phyloP scores from a whole-genome alignment of 2,888 invertebrate genomes.

The Erebia ligea region DNA sequence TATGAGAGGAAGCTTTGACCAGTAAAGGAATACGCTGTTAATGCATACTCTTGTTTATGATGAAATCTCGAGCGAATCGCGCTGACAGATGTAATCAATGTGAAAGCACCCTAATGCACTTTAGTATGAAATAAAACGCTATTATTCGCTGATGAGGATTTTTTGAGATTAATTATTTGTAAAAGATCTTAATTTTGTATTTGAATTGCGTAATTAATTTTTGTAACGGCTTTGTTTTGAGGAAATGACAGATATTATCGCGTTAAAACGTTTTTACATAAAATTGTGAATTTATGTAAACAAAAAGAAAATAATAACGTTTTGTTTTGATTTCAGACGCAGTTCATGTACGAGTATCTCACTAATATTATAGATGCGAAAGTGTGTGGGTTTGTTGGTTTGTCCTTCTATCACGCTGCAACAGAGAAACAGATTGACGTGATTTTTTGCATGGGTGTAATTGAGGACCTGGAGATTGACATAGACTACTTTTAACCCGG shows the following conservation, averaged over 20 bases:
- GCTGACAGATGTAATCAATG: neutral
- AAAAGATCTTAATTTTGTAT: constrained; percentile 21
- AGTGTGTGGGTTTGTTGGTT: too few relatives aligned
- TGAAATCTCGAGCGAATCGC: neutral
- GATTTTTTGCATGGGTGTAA: too few relatives aligned
- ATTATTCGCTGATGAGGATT: constrained; percentile 32
- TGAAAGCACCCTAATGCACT: constrained; percentile 10
- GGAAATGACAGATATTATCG: neutral
- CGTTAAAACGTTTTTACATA: too few relatives aligned
- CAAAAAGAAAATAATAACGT: too few relatives aligned
- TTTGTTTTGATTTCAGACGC: too few relatives aligned
- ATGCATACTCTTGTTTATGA: neutral
- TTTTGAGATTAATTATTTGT: constrained; percentile 29
- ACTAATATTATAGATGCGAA: too few relatives aligned
- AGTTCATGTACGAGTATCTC: too few relatives aligned
- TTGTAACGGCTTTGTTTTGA: constrained; percentile 20
- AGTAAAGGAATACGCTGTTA: neutral
- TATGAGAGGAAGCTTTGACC: neutral
- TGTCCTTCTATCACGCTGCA: too few relatives aligned
- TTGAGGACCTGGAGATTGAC: too few relatives aligned
- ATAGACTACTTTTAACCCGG: too few relatives aligned
- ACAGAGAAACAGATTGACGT: too few relatives aligned
- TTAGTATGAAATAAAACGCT: constrained; percentile 17
- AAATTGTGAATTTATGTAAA: too few relatives aligned
- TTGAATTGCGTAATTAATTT: constrained; percentile 27